Base-by-base conservation (phyloP, 2,113 vertebrate species). In the Otolemur garnettii region DNA sequence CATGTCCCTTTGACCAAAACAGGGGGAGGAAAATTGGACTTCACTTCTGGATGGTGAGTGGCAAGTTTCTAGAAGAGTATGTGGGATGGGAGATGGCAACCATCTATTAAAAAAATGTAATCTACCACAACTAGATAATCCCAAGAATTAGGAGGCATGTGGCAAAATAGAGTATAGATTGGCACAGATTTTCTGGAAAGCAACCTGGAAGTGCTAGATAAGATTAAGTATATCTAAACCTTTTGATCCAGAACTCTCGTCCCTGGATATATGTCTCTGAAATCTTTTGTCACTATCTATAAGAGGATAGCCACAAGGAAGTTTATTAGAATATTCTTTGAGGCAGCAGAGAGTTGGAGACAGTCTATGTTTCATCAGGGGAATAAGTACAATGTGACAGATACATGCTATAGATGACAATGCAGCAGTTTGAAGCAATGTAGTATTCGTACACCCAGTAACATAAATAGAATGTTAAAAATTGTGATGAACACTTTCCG, bases 371-470 rank as follows among this genome's bases (percentile, higher is more conserved):
- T 83, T 87, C 71, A 95, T 80, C 60, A 95, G 50, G 26, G 26
- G 7, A 94, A 81, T 68, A 96, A 91, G 77, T 55, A 69, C 91
- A 89, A 90, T 59, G 45, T 78, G 12, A 87, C 42, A n/a, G 28
- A 64, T 78, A 53, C 38, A 38, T 68, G 62, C 10, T 45, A 50
- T n/a, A 50, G 60, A 90, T 94, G 83, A 68, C 11, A 55, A 66
- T n/a, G 30, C 8, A 83, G 66, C 21, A 45, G 0, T 95, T 33
- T 90, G 33, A 96, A 96, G 50, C 42, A 93, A 74, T 0, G 38
- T 24, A 24, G 21, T 88, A 91, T 35, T 45, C 66, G 0, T 50
- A 86, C 3, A 87, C 17, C 91, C 17, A 75, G 35, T 28, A 81
- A 38, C 33, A 89, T 26, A n/a, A 81, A 93, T 8, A 82, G 33